A percentile compares a stretch with the other conserved stretches of the same genome.
Evolutionary conservation across 2,888 invertebrate genomes (phyloP).

Genomic region (Sipha maydis): DNA sequence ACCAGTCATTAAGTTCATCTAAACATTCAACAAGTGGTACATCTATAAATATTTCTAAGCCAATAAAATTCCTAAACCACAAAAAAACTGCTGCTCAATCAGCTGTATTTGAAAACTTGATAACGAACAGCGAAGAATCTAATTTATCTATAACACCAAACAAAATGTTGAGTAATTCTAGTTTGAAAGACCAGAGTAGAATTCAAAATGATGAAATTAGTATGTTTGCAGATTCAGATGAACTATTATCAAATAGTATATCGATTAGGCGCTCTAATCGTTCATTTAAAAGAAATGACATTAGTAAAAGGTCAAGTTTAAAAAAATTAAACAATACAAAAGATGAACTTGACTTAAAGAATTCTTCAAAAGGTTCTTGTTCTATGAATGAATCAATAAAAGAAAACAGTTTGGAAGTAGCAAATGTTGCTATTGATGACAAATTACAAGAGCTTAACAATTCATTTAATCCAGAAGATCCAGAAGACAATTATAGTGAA

Average conservation of each 20-base stretch:
- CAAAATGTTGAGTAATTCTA: neutral
- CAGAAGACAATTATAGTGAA: neutral
- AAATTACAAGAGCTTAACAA: neutral
- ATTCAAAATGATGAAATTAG: conserved; percentile 18
- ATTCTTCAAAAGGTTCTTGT: neutral
- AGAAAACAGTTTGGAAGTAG: neutral
- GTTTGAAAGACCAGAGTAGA: neutral
- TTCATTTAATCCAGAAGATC: neutral
- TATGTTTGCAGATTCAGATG: conserved; percentile 1
- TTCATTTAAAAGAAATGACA: neutral
- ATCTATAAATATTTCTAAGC: neutral
- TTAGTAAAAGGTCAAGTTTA: neutral
- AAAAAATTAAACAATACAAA: neutral
- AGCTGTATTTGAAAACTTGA: conserved; percentile 20
- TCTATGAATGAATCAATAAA: neutral
- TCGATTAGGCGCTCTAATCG: neutral
- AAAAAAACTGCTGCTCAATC: conserved; percentile 15
- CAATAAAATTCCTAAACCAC: neutral
- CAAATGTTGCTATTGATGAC: too few relatives aligned
- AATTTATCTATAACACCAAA: neutral
- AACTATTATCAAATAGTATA: neutral
- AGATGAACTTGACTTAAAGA: neutral
- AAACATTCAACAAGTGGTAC: neutral
- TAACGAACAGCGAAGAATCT: conserved; percentile 38
- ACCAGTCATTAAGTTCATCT: neutral